Evolutionary conservation across 2,888 invertebrate species (phyloP).

Genomic region (Formica aserva): DNA sequence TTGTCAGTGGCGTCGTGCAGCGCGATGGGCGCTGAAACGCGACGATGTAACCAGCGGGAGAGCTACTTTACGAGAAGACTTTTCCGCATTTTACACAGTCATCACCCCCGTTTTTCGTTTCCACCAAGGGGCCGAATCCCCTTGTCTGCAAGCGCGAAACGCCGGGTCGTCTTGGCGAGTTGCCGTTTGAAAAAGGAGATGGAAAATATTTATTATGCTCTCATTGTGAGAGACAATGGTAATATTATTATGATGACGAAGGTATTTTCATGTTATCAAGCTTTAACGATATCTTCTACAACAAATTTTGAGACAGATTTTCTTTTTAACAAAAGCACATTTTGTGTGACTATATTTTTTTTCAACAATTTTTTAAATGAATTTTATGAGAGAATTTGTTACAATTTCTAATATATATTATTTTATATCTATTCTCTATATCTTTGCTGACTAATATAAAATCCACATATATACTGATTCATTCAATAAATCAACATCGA

Average conservation of each 20-base stretch:
- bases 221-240: neutral
- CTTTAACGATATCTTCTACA: neutral
- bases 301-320: neutral
- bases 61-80: conserved; percentile 35
- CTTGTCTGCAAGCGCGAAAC: conserved; percentile 30
- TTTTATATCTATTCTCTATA: neutral
- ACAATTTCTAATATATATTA: neutral
- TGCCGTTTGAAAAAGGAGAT: conserved; percentile 58
- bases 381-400: neutral
- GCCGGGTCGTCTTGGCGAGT: conserved; percentile 57
- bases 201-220: conserved; percentile 30
- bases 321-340: neutral
- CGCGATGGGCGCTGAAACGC: conserved; percentile 40
- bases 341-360: neutral
- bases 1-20: conserved; percentile 25
- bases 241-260: neutral
- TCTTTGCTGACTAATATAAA: neutral
- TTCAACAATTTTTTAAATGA: neutral
- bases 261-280: neutral
- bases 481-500: neutral
- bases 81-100: conserved; percentile 58
- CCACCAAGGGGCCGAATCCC: conserved; percentile 52
- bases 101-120: conserved; percentile 49
- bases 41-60: conserved; percentile 39
- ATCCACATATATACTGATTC: neutral